Conservation (phyloP, 2,113 vertebrate species). For the Myiagra hebetior region DNA sequence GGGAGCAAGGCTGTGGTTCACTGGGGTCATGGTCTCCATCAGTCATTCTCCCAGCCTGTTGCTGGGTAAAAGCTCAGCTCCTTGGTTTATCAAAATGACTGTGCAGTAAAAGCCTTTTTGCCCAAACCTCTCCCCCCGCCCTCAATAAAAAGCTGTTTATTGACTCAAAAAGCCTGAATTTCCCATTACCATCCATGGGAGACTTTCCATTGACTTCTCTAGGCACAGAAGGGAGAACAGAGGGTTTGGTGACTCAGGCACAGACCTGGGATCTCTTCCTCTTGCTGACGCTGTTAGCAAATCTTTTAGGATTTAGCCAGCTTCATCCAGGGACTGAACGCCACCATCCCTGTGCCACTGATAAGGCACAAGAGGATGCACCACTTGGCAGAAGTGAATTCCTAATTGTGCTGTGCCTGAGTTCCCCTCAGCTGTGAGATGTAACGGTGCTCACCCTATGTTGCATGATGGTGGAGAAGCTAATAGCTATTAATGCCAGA, state of each 20-base stretch:
- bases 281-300: neutral
- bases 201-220: neutral
- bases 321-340: neutral
- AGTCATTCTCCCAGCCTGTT: conserved; percentile 50
- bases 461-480: neutral
- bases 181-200: neutral
- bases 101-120: neutral
- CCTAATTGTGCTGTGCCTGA: neutral
- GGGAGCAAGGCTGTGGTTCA: conserved; percentile 40
- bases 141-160: neutral
- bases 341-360: neutral
- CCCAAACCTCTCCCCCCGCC: neutral
- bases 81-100: neutral
- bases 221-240: neutral
- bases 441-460: neutral
- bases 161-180: neutral
- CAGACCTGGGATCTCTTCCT: conserved; percentile 10
- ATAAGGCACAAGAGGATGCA: neutral
- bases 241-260: conserved; percentile 12
- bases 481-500: conserved; percentile 6
- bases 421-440: neutral
- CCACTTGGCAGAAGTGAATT: neutral
- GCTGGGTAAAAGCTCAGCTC: conserved; percentile 38
- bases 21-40: conserved; percentile 38
- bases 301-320: neutral